Conservation (phyloP, 1,140 invertebrate genomes). For the Drosophila ohnishii region DNA sequence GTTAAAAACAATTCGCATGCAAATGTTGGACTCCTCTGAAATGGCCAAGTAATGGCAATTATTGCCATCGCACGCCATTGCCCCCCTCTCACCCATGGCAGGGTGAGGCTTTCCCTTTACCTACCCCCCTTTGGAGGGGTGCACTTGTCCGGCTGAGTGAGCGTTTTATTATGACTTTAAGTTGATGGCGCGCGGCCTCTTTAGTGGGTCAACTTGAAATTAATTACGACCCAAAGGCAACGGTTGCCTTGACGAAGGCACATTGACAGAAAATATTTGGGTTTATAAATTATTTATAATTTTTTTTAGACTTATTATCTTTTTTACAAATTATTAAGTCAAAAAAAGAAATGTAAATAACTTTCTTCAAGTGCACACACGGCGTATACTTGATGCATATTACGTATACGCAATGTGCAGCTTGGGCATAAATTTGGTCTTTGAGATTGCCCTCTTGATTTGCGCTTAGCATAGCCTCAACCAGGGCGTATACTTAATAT, state of each 20-base stretch:
- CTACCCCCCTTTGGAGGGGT: background rate
- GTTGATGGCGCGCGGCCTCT: slow-evolving; percentile 52
- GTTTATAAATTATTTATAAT: background rate
- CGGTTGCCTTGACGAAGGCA: background rate
- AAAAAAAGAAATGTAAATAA: too few species aligned
- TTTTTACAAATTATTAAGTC: background rate
- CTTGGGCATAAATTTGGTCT: background rate
- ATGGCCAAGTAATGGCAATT: slow-evolving; percentile 68
- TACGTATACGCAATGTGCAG: slow-evolving; percentile 12
- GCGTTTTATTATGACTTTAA: slow-evolving; percentile 72
- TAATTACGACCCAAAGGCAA: slow-evolving; percentile 56
- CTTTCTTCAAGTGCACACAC: background rate
- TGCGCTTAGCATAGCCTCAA: background rate
- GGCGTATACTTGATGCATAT: slow-evolving; percentile 10
- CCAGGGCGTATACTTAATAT: slow-evolving; percentile 11
- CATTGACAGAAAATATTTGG: slow-evolving; percentile 6
- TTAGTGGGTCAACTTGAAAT: slow-evolving; percentile 78
- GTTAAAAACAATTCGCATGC: slow-evolving; percentile 54
- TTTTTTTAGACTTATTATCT: background rate
- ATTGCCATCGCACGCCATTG: slow-evolving; percentile 74
- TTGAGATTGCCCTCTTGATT: background rate
- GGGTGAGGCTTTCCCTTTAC: background rate
- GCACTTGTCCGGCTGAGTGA: slow-evolving; percentile 42
- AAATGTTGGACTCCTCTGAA: slow-evolving; percentile 48
- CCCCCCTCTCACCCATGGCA: background rate